These are phyloP conservation scores for Eurytoma adleriae DNA, from an alignment of 2,888 invertebrate species.

Conservation along the genomic window DNA sequence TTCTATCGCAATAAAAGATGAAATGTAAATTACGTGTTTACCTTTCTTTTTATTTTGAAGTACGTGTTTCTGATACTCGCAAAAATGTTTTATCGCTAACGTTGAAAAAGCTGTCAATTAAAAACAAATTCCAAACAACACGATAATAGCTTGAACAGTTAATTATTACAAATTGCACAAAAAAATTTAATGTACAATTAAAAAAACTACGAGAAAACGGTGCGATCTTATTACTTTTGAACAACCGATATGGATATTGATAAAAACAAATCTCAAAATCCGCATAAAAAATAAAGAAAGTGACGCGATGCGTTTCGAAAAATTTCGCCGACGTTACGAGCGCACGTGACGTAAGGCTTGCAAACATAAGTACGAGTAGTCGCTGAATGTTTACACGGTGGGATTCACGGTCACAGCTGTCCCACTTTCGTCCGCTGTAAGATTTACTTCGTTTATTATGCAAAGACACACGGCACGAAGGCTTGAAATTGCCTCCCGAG, in stretches of 20 bases:
- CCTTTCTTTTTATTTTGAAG: not conserved
- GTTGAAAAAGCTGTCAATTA: no score
- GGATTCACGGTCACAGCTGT: constrained; percentile 36
- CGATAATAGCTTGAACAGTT: no score
- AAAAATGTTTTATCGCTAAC: no score
- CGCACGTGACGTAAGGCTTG: constrained; percentile 17
- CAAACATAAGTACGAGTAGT: not conserved
- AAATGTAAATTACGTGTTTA: not conserved
- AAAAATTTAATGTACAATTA: no score
- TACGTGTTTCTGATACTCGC: not conserved
- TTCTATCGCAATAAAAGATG: not conserved
- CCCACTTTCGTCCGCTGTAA: constrained; percentile 20
- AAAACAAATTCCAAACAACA: no score
- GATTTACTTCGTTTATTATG: constrained; percentile 32
- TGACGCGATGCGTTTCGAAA: constrained; percentile 17
- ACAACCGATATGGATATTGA: no score
- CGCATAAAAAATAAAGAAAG: no score
- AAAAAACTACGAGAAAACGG: no score
- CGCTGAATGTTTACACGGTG: constrained; percentile 31
- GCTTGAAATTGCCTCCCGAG: constrained; percentile 6
- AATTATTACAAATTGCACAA: no score
- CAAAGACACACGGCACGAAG: not conserved
- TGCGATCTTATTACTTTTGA: no score
- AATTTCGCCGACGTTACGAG: constrained; percentile 21
- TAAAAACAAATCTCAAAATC: no score